Conservation (phyloP, 2,888 invertebrate species). For the Lutraria lutraria region DNA sequence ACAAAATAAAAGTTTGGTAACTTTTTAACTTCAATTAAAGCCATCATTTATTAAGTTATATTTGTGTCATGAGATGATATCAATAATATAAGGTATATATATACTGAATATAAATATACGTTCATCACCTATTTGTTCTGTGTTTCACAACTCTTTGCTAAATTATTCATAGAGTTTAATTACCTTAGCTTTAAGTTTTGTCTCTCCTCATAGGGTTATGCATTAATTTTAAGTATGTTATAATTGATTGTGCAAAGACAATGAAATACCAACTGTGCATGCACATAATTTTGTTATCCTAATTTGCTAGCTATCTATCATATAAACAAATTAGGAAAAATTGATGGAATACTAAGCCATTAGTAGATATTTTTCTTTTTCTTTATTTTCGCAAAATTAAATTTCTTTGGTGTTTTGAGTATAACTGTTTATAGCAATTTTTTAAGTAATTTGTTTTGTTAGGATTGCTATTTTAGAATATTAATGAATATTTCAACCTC, state of each 20-base stretch:
- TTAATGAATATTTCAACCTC: neutral
- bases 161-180: conserved; percentile 32
- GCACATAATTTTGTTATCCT: conserved; percentile 17
- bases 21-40: neutral
- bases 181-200: neutral
- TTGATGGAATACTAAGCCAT: neutral
- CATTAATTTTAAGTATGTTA: conserved; percentile 38
- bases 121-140: neutral
- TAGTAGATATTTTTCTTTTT: conserved; percentile 13
- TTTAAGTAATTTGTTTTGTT: neutral
- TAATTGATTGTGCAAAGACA: conserved; percentile 37
- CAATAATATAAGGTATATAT: neutral
- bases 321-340: conserved; percentile 13
- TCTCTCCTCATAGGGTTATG: conserved; percentile 19
- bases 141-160: neutral
- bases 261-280: neutral
- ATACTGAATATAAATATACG: conserved; percentile 1
- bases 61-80: neutral
- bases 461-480: neutral
- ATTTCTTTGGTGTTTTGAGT: neutral
- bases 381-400: neutral
- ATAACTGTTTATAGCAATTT: neutral
- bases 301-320: conserved; percentile 24
- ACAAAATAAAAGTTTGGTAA: neutral
- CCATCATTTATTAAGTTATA: neutral